Base-by-base conservation (phyloP, 2,888 invertebrate genomes). In the Arenicola marina region DNA sequence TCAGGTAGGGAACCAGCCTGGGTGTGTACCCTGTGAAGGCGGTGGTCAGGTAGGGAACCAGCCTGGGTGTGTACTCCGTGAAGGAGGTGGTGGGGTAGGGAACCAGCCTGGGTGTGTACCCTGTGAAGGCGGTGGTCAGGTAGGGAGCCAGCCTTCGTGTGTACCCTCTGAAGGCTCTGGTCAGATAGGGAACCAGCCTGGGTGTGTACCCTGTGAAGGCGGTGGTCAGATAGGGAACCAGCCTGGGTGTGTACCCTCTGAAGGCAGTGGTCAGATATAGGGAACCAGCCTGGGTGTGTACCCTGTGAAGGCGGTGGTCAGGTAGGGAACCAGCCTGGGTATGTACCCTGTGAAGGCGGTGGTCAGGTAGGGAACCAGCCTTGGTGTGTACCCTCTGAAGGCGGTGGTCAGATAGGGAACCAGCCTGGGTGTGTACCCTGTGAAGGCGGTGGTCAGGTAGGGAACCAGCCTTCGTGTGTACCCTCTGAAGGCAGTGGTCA, bases 21-120 rank as follows among this genome's bases (percentile, higher is more conserved):
- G 99, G 98, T 65, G 89, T 99, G 76, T 95, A 96, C 86, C 96
- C 96, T 18, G 86, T 99, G 45, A 95, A 95, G 86, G 89, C 91
- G 87, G 87, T 89, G 51, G 89, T 90, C 51, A 90, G 95, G 73
- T 98, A 98, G 53, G 98, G 11, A 18, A 11, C 18, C 11, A 18
- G 38, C 11, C 38, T 38, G 38, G 11, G 38, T 38, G 38, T 38
- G 38, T 38, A 38, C 38, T 38, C 38, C 18, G 38, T 38, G 11
- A 38, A 38, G 18, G 38, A n/a, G 38, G 38, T 38, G 38, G 38
- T 38, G 11, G 18, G 18, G 38, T 38, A 38, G 38, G 38, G 11
- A 38, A 11, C 18, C 18, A 38, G 38, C 38, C 38, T 15, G 38
- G 38, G 38, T 18, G 18, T 38, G 38, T 38, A 38, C 38, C 38